Evolutionary conservation across 2,888 invertebrate genomes (phyloP).

Genomic region (Heteromyza rotundicornis): DNA sequence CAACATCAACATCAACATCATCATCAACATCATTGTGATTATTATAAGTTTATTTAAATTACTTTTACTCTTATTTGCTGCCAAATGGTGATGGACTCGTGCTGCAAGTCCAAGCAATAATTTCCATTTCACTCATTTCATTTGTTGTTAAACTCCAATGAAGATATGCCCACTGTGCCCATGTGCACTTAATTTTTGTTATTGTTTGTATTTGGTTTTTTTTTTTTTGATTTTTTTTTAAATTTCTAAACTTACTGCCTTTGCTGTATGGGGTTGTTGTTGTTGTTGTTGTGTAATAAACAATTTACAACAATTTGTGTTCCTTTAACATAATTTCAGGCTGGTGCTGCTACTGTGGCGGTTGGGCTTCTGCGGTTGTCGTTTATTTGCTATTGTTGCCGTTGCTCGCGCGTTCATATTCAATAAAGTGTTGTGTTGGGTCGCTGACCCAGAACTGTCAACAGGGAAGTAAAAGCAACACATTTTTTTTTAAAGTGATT

Average conservation of each 20-base stretch:
- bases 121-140: too few species aligned
- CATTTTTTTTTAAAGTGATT: slow-evolving; percentile 35
- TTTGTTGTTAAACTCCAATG: too few species aligned
- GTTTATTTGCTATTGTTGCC: slow-evolving; percentile 25
- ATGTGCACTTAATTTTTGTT: not conserved
- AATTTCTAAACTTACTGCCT: not conserved
- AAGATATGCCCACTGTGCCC: too few species aligned
- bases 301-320: slow-evolving; percentile 40
- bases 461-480: slow-evolving; percentile 49
- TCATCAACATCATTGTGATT: too few species aligned
- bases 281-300: slow-evolving; percentile 48
- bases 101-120: too few species aligned
- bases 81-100: too few species aligned
- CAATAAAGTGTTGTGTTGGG: slow-evolving; percentile 51
- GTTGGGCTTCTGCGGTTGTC: slow-evolving; percentile 11
- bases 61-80: too few species aligned
- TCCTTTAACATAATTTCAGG: slow-evolving; percentile 17
- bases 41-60: too few species aligned
- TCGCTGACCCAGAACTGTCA: slow-evolving; percentile 61
- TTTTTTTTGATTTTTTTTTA: not conserved
- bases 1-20: too few species aligned
- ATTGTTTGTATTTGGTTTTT: not conserved
- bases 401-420: slow-evolving; percentile 18
- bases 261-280: slow-evolving; percentile 13
- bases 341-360: slow-evolving; percentile 19